Evolutionary conservation across 37 sponge, comb jelly and placozoan species (phyloP), one percentile per base, ranked within the genome.

Genomic region (Ianthella basta): DNA sequence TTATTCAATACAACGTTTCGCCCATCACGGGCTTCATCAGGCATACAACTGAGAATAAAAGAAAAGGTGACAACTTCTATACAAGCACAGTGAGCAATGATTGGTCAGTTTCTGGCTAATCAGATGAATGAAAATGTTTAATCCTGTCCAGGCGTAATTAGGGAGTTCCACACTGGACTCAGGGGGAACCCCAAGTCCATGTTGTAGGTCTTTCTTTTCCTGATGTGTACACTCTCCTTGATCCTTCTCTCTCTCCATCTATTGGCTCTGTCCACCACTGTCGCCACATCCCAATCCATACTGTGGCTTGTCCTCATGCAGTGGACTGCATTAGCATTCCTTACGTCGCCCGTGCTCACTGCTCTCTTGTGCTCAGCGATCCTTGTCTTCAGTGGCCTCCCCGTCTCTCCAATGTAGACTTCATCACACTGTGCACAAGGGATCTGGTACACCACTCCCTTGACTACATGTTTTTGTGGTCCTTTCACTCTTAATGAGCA

Each of bases 321-420:
- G 44, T 83, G 84, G 15, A 53, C 66, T n/a, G 86, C 81, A 29
- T 74, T 78, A 55, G 64, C 86, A 30, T 86, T 86, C 23, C 38
- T 66, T 14, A 30, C 25, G 33, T 86, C 80, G 0, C 19, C 33
- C 4, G 44, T 79, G 13, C 29, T 63, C 56, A 80, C 80, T n/a
- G 86, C 80, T 34, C 56, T 33, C 41, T 55, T 60, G 53, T 86
- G 80, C 59, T 86, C 86, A 27, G 41, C 15, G 32, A 86, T 79
- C 27, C 80, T 40, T 23, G 30, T 24, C 56, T 66, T 86, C 32
- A 86, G 67, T 60, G 66, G 57, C 29, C 86, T 63, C 5, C 86
- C 86, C 44, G 86, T 86, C 66, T 86, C 86, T 0, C 86, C 86
- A 75, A 75, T 44, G 54, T 41, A 75, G 37, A 44, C 5, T 24